phyloP scores from a whole-genome alignment of 1,140 invertebrate species.

The Pomphorhynchus laevis region DNA sequence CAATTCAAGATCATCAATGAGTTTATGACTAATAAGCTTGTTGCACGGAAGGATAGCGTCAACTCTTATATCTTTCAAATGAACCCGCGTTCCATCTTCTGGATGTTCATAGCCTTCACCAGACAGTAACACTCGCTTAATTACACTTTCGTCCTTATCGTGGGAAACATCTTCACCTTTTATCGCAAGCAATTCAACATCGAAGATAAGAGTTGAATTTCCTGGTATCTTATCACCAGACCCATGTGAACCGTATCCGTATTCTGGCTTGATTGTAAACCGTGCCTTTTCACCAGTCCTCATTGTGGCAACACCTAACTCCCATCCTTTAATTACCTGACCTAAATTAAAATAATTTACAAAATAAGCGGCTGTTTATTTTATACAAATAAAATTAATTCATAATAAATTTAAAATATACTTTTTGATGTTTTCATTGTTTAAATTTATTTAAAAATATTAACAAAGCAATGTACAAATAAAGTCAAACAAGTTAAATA shows the following conservation, averaged over 20 bases:
- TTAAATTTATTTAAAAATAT: too few species aligned
- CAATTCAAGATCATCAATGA: conserved; percentile 31
- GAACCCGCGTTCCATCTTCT: conserved; percentile 30
- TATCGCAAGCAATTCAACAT: conserved; percentile 28
- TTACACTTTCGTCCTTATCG: conserved; percentile 40
- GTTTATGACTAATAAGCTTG: conserved; percentile 2
- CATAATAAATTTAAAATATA: too few species aligned
- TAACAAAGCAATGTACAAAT: too few species aligned
- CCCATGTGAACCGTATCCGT: conserved; percentile 51
- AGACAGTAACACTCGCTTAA: conserved; percentile 29
- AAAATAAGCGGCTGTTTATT: too few species aligned
- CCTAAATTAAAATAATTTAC: conserved; percentile 19
- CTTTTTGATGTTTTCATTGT: too few species aligned
- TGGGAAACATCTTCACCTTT: conserved; percentile 41
- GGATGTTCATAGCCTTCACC: conserved; percentile 34
- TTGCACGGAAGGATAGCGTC: background rate
- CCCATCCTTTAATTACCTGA: conserved; percentile 64
- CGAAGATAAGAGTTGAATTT: conserved; percentile 50
- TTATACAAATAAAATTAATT: too few species aligned
- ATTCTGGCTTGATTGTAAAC: conserved; percentile 49
- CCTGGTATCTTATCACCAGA: conserved; percentile 51
- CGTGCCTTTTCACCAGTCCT: conserved; percentile 46
- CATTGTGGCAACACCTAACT: conserved; percentile 65
- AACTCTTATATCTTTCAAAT: background rate
- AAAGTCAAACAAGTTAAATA: too few species aligned